Conservation (phyloP, 2,113 vertebrate genomes). For the Coracopsis vasa region DNA sequence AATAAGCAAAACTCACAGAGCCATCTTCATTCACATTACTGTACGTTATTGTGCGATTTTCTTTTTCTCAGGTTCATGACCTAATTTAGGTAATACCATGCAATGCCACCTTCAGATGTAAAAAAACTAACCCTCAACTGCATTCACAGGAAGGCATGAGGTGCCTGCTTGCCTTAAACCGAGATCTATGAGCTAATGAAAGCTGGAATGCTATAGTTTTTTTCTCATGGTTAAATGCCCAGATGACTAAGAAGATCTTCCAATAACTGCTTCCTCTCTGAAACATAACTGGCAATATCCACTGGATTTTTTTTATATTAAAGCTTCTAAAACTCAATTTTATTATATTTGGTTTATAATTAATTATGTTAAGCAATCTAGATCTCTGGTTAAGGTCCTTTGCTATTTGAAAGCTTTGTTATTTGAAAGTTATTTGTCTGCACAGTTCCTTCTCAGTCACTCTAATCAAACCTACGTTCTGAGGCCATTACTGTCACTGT, state of each 20-base stretch:
- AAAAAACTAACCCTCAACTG: not conserved
- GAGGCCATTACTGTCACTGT: too few relatives aligned
- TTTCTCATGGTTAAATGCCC: not conserved
- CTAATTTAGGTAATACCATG: not conserved
- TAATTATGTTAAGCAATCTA: not conserved
- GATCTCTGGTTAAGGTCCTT: not conserved
- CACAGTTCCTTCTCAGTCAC: too few relatives aligned
- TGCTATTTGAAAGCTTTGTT: not conserved
- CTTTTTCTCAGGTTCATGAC: not conserved
- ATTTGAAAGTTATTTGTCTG: too few relatives aligned
- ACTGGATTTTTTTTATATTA: not conserved
- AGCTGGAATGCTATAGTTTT: accelerated
- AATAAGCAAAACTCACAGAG: not conserved
- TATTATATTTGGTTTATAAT: not conserved
- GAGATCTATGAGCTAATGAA: not conserved
- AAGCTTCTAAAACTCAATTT: not conserved
- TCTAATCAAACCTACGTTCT: too few relatives aligned
- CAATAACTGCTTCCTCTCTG: not conserved
- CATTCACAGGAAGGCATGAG: not conserved
- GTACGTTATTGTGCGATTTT: accelerated
- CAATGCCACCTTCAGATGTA: not conserved
- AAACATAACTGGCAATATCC: not conserved
- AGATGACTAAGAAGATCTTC: not conserved
- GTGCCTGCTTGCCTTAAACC: not conserved
- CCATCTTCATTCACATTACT: not conserved